A percentile compares a stretch with the other conserved stretches of the same genome.
phyloP scores from a whole-genome alignment of 2,113 vertebrate genomes.

The Pseudopipra pipra region DNA sequence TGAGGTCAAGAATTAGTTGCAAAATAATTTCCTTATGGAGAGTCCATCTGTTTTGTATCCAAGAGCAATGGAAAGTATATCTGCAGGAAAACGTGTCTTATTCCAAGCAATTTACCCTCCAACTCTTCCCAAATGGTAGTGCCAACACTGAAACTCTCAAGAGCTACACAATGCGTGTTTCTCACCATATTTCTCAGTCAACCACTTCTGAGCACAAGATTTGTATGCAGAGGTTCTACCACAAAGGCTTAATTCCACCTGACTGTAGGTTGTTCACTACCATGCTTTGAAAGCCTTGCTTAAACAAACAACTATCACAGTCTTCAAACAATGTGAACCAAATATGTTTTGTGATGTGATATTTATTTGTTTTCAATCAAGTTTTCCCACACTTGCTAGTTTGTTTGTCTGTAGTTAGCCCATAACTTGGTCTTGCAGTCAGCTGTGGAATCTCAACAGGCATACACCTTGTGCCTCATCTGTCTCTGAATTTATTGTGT shows the following conservation, averaged over 20 bases:
- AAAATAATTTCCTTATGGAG: not conserved
- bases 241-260: not conserved
- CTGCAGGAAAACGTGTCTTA: not conserved
- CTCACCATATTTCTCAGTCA: not conserved
- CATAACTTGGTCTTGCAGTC: not conserved
- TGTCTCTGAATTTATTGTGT: not conserved
- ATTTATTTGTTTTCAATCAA: not conserved
- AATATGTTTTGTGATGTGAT: not conserved
- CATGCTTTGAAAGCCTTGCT: not conserved
- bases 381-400: not conserved
- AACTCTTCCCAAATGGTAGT: not conserved
- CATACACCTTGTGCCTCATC: not conserved
- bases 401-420: not conserved
- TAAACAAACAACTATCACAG: not conserved
- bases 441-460: not conserved
- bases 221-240: not conserved
- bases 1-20: not conserved
- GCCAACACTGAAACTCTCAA: not conserved
- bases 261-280: not conserved
- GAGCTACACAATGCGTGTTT: not conserved
- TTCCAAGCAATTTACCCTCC: not conserved
- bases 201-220: not conserved
- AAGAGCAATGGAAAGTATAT: not conserved
- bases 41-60: not conserved
- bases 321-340: not conserved